Conservation (phyloP, 2,888 invertebrate genomes). For the Melinaea menophilus region DNA sequence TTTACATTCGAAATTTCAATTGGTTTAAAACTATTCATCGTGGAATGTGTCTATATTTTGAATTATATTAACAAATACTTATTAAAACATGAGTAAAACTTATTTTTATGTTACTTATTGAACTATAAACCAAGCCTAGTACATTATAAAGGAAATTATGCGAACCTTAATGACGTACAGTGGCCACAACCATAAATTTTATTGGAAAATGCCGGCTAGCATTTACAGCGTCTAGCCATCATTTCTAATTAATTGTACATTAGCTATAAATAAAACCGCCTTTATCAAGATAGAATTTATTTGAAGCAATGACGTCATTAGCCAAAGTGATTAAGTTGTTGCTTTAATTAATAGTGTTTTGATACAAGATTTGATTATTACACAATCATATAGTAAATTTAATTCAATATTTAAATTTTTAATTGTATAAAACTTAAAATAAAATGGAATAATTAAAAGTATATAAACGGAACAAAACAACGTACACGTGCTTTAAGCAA, state of each 20-base stretch:
- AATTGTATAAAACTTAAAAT: too few relatives aligned
- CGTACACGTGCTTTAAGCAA: background rate
- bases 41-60: too few relatives aligned
- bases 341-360: too few relatives aligned
- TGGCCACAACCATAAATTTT: conserved; percentile 8
- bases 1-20: too few relatives aligned
- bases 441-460: too few relatives aligned
- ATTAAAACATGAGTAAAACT: too few relatives aligned
- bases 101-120: too few relatives aligned
- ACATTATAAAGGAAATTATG: background rate
- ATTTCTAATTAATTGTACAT: conserved; percentile 12
- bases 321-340: background rate
- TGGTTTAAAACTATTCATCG: too few relatives aligned
- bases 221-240: conserved; percentile 4
- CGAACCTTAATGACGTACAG: conserved; percentile 8
- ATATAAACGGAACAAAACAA: background rate
- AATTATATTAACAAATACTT: too few relatives aligned
- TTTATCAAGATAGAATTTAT: background rate
- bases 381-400: too few relatives aligned
- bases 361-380: too few relatives aligned
- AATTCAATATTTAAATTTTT: too few relatives aligned
- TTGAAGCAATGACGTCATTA: background rate
- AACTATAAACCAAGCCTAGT: background rate
- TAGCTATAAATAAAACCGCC: background rate
- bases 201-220: conserved; percentile 12